Evolutionary conservation across 2,797 vertebrate species (phyloP).

Genomic region (Scolopax bukidnonensis): DNA sequence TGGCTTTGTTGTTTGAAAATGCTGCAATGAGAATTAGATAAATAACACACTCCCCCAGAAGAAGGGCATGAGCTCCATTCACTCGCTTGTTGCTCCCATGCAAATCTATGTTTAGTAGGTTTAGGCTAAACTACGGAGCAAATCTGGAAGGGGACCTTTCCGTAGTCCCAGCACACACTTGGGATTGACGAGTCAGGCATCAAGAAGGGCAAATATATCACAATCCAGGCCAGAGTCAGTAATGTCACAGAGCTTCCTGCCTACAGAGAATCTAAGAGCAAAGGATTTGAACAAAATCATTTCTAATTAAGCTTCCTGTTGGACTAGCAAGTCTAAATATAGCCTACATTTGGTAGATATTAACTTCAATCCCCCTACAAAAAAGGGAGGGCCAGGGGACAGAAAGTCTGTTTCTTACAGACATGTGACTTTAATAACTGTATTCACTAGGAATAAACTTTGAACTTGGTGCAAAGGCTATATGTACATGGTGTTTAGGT

Average conservation of each 20-base stretch:
- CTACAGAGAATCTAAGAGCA: background rate
- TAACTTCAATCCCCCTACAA: background rate
- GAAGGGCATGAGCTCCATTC: background rate
- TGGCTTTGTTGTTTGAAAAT: background rate
- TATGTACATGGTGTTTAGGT: background rate
- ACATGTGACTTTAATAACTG: background rate
- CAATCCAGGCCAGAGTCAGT: background rate
- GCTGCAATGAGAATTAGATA: background rate
- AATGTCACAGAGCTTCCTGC: background rate
- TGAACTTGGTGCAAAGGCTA: background rate
- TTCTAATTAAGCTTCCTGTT: background rate
- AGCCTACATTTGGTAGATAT: background rate
- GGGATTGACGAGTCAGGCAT: background rate
- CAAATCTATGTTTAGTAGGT: background rate
- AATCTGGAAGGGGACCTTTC: background rate
- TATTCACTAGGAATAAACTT: constrained; percentile 18
- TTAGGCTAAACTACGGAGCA: background rate
- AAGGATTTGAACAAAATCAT: background rate
- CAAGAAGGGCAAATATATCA: background rate
- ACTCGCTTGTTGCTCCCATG: background rate
- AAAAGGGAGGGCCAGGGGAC: rapidly evolving
- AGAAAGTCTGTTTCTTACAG: background rate
- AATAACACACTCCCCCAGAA: background rate
- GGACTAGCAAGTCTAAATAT: background rate
- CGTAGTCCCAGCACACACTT: background rate